These are phyloP conservation scores for Gnatocerus cornutus DNA, from an alignment of 2,888 invertebrate species.

Conservation along the genomic window DNA sequence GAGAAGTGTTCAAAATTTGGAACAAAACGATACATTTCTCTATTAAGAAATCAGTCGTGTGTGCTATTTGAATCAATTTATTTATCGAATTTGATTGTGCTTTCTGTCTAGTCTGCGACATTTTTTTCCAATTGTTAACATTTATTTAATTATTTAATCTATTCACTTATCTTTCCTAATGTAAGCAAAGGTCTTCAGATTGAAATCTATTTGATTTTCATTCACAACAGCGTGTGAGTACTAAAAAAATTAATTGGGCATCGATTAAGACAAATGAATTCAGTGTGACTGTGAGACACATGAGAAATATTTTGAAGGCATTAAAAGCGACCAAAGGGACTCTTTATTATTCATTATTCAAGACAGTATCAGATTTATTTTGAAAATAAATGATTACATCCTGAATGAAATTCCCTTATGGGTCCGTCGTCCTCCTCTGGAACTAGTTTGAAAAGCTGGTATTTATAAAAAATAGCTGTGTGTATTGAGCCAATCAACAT, in stretches of 20 bases:
- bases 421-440: conserved; percentile 20
- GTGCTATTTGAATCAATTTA: too few relatives aligned
- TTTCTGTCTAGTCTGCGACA: too few relatives aligned
- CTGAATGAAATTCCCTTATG: conserved; percentile 37
- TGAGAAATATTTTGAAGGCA: conserved; percentile 7
- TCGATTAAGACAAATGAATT: conserved; percentile 26
- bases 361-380: conserved; percentile 43
- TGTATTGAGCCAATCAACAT: conserved; percentile 56
- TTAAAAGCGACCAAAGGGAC: conserved; percentile 13
- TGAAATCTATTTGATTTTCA: conserved; percentile 1
- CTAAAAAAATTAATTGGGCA: conserved; percentile 24
- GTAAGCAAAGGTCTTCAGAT: background rate
- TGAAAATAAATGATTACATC: conserved; percentile 30
- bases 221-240: conserved; percentile 5
- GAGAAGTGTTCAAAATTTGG: too few relatives aligned
- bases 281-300: conserved; percentile 15
- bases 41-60: too few relatives aligned
- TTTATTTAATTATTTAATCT: background rate
- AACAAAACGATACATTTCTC: too few relatives aligned
- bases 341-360: conserved; percentile 45
- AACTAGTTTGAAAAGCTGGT: conserved; percentile 38
- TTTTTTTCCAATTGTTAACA: background rate
- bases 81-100: too few relatives aligned
- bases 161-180: background rate
- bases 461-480: conserved; percentile 34